phyloP scores from a whole-genome alignment of 2,797 vertebrate species.

The Semotilus atromaculatus region DNA sequence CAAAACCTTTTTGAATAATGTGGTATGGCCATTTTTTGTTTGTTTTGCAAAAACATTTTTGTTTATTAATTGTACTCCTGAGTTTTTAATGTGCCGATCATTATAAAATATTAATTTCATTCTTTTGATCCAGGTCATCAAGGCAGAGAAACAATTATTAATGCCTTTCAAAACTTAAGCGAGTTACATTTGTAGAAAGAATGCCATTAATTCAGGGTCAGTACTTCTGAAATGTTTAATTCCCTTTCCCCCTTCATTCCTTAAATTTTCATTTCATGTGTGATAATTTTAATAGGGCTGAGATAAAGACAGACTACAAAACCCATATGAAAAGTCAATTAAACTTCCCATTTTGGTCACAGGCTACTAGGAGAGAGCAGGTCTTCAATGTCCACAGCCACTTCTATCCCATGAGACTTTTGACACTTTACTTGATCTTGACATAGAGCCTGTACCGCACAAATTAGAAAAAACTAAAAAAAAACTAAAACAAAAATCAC shows the following conservation, averaged over 20 bases:
- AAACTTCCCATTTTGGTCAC: background rate
- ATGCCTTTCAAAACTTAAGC: background rate
- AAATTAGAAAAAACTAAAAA: background rate
- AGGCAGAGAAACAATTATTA: background rate
- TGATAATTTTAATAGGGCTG: slow-evolving; percentile 12
- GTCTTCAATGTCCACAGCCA: slow-evolving; percentile 7
- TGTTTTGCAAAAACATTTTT: background rate
- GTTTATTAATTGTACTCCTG: background rate
- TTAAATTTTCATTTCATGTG: slow-evolving; percentile 18
- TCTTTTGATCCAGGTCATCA: background rate
- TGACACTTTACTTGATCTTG: slow-evolving; percentile 28
- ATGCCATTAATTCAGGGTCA: slow-evolving; percentile 17
- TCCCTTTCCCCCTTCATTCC: slow-evolving; percentile 4
- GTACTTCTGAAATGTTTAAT: slow-evolving; percentile 32
- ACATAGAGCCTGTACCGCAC: background rate
- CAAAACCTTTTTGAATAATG: background rate
- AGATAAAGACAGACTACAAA: slow-evolving; percentile 20
- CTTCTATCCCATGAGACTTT: background rate
- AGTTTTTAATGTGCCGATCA: background rate
- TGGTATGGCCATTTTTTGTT: background rate
- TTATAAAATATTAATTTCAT: background rate
- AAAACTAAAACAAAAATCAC: too few species aligned
- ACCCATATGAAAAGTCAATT: background rate
- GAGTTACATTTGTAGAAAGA: slow-evolving; percentile 17
- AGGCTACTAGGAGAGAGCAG: background rate